Percentiles rank a stretch among this genome's conserved stretches.
phyloP scores from a whole-genome alignment of 1,140 invertebrate genomes.

The Orius insidiosus region DNA sequence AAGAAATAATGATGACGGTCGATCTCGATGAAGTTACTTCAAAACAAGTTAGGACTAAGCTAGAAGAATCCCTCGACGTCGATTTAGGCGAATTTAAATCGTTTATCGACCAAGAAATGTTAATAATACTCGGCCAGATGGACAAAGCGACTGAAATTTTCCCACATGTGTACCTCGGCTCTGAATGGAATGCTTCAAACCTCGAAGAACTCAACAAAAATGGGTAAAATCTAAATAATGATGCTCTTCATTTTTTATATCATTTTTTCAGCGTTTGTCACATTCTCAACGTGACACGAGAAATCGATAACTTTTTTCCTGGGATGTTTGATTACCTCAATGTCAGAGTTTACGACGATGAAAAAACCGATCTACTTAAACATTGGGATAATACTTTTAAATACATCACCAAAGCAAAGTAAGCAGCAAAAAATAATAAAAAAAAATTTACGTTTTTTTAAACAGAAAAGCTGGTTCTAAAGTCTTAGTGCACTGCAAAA shows the following conservation, averaged over 20 bases:
- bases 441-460: background rate
- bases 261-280: constrained; percentile 64
- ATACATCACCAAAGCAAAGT: constrained; percentile 86
- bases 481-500: constrained; percentile 94
- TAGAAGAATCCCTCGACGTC: constrained; percentile 82
- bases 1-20: constrained; percentile 95
- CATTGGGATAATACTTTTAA: constrained; percentile 96
- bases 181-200: constrained; percentile 98
- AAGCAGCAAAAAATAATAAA: constrained; percentile 20
- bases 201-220: constrained; percentile 90
- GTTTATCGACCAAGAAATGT: constrained; percentile 94
- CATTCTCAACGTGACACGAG: constrained; percentile 92
- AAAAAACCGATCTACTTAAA: constrained; percentile 86
- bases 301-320: constrained; percentile 98
- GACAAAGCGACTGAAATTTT: constrained; percentile 93
- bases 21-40: constrained; percentile 97
- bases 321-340: constrained; percentile 92
- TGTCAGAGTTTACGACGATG: constrained; percentile 90
- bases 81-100: constrained; percentile 80
- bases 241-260: background rate
- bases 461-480: constrained; percentile 64
- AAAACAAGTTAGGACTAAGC: constrained; percentile 69
- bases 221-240: constrained; percentile 41
- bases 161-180: constrained; percentile 94
- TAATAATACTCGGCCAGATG: constrained; percentile 93